Conservation (phyloP, 2,797 vertebrate species). For the Atherinosoma microstoma region DNA sequence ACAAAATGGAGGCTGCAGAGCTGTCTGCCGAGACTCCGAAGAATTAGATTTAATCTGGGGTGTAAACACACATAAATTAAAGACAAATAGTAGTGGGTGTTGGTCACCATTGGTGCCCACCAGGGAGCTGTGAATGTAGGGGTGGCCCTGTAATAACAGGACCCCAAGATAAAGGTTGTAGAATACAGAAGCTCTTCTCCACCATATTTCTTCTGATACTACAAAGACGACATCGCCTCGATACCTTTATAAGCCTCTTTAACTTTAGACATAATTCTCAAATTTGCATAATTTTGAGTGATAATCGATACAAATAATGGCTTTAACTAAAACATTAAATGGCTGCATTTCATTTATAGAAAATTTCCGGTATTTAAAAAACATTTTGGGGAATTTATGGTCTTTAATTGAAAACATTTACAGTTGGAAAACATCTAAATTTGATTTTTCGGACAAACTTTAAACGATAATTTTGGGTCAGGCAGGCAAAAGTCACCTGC, state of each 20-base stretch:
- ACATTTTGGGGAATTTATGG: too few species aligned
- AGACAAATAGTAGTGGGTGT: not conserved
- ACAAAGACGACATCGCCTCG: not conserved
- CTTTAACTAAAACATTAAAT: not conserved
- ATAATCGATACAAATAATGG: not conserved
- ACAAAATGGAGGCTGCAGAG: slow-evolving; percentile 47
- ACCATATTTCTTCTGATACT: not conserved
- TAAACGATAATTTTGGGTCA: too few species aligned
- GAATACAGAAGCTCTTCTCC: not conserved
- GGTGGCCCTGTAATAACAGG: not conserved
- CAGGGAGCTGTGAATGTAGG: not conserved
- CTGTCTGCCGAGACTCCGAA: slow-evolving; percentile 24
- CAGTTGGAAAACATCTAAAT: too few species aligned
- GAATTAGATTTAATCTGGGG: slow-evolving; percentile 28
- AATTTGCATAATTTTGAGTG: too few species aligned
- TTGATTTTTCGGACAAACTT: too few species aligned
- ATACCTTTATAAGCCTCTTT: too few species aligned
- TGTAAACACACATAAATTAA: slow-evolving; percentile 1
- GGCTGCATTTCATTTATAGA: not conserved
- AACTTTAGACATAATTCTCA: too few species aligned
- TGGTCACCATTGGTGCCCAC: too few species aligned
- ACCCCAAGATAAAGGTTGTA: not conserved
- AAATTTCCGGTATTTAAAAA: too few species aligned
- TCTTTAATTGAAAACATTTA: not conserved
- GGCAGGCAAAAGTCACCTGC: too few species aligned